These are phyloP conservation scores for Apomyelois bistriatella DNA, from an alignment of 2,888 invertebrate species.

Conservation along the genomic window DNA sequence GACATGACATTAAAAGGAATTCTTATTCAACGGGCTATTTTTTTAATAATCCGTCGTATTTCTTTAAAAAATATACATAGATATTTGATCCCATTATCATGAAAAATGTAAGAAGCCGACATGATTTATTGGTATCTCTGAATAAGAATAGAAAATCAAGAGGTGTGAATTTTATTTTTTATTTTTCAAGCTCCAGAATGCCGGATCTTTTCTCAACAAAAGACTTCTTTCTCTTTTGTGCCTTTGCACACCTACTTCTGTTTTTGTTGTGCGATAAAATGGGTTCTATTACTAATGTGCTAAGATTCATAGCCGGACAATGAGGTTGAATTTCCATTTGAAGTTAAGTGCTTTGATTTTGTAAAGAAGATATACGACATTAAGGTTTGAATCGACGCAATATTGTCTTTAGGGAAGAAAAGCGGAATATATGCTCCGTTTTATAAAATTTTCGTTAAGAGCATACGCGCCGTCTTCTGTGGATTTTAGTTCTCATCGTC, in stretches of 20 bases:
- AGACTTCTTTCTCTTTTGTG: constrained; percentile 24
- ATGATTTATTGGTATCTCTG: constrained; percentile 19
- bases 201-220: constrained; percentile 20
- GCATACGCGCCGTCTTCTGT: neutral
- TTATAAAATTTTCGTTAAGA: neutral
- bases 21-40: too few relatives aligned
- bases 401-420: constrained; percentile 13
- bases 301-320: constrained; percentile 4
- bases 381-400: constrained; percentile 19
- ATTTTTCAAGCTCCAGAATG: constrained; percentile 15
- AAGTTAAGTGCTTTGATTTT: constrained; percentile 14
- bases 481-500: too few relatives aligned
- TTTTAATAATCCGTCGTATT: too few relatives aligned
- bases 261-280: constrained; percentile 13
- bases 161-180: constrained; percentile 10
- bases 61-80: too few relatives aligned
- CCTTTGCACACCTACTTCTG: constrained; percentile 3
- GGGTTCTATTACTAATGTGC: neutral
- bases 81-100: neutral
- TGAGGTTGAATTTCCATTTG: constrained; percentile 13
- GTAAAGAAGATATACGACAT: constrained; percentile 20
- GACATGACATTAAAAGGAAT: too few relatives aligned
- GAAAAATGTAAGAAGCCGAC: neutral
- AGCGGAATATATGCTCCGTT: constrained; percentile 4
- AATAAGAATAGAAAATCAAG: constrained; percentile 21